Conservation (phyloP, 2,113 vertebrate species). For the Crotalus helleri region DNA sequence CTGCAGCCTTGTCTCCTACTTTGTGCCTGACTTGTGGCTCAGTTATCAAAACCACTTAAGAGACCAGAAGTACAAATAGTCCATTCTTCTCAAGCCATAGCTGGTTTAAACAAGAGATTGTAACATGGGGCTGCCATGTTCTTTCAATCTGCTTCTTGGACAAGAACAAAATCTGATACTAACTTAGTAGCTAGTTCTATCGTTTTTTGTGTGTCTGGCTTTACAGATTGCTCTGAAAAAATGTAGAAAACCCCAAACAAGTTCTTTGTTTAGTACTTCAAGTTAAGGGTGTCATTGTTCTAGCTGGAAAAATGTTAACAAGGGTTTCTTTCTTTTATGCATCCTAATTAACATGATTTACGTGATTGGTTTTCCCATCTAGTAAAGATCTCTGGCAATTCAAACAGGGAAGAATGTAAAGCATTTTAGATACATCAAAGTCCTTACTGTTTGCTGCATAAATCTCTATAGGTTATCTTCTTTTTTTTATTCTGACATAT, state of each 20-base stretch:
- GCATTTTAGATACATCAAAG: slow-evolving; percentile 48
- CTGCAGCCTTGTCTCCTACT: not conserved
- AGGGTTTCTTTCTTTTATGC: slow-evolving; percentile 56
- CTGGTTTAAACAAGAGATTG: not conserved
- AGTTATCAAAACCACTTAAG: not conserved
- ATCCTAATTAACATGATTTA: slow-evolving; percentile 58
- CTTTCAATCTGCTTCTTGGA: not conserved
- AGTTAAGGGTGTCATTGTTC: slow-evolving; percentile 42
- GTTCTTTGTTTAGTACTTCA: slow-evolving; percentile 13
- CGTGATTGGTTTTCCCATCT: slow-evolving; percentile 55
- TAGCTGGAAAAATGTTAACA: slow-evolving; percentile 34
- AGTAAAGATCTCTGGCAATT: slow-evolving; percentile 51
- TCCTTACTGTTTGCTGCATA: slow-evolving; percentile 54
- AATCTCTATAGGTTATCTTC: slow-evolving; percentile 49
- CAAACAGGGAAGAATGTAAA: slow-evolving; percentile 52
- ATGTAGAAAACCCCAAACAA: not conserved
- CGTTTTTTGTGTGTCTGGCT: not conserved
- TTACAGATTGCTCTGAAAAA: not conserved
- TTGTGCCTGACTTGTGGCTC: not conserved
- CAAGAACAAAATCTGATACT: not conserved
- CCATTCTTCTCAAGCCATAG: not conserved
- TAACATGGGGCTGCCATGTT: not conserved
- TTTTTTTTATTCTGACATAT: slow-evolving; percentile 38
- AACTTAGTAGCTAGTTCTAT: not conserved
- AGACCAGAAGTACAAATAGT: not conserved